Conservation (phyloP, 2,888 invertebrate species). For the Archaeoteleia sp. region DNA sequence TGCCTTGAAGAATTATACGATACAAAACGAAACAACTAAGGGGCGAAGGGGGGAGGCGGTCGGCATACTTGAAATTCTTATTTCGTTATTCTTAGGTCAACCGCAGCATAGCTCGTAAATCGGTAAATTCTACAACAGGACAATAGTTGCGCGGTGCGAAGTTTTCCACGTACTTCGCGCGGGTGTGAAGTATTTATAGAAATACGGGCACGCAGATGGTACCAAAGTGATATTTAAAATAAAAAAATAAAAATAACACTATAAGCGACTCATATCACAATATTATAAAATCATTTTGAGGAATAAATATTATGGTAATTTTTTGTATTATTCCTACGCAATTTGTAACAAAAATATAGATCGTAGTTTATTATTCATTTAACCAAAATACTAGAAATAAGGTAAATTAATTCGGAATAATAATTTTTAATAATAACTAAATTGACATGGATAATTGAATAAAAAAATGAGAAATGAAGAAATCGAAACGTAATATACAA, state of each 20-base stretch:
- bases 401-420: too few relatives aligned
- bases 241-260: not conserved
- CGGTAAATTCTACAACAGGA: constrained; percentile 27
- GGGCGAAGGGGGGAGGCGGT: too few relatives aligned
- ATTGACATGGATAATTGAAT: too few relatives aligned
- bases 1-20: constrained; percentile 13
- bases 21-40: constrained; percentile 16
- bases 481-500: too few relatives aligned
- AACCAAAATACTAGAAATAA: too few relatives aligned
- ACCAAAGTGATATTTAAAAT: constrained; percentile 11
- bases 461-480: too few relatives aligned
- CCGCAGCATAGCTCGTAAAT: constrained; percentile 32
- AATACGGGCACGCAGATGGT: constrained; percentile 17
- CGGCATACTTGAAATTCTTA: constrained; percentile 36
- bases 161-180: constrained; percentile 21
- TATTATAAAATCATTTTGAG: too few relatives aligned
- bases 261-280: not conserved
- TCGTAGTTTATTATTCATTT: too few relatives aligned
- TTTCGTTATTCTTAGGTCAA: constrained; percentile 37
- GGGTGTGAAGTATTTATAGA: constrained; percentile 18
- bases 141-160: constrained; percentile 24
- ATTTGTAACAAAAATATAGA: too few relatives aligned
- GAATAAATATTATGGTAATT: too few relatives aligned
- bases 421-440: too few relatives aligned
- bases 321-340: too few relatives aligned